Conservation (phyloP, 2,113 vertebrate species). For the Labeo rohita region DNA sequence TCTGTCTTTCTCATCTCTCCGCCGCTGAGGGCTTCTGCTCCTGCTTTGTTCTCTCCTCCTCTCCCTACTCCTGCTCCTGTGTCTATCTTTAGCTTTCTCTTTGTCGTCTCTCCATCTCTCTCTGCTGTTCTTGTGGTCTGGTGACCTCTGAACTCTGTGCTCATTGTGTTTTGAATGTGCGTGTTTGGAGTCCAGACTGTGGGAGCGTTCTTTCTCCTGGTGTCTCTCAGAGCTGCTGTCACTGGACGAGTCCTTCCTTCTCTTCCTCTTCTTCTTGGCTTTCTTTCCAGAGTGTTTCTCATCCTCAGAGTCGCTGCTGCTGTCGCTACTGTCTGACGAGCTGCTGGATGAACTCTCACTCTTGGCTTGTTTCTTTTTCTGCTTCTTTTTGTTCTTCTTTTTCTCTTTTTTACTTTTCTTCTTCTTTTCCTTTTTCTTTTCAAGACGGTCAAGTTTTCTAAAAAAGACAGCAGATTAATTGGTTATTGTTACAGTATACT, state of each 20-base stretch:
- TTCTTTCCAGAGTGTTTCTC: slow-evolving; percentile 64
- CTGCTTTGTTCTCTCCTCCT: slow-evolving; percentile 64
- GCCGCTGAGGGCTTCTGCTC: slow-evolving; percentile 71
- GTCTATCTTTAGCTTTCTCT: neutral
- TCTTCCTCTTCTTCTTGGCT: slow-evolving; percentile 77
- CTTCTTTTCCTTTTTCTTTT: slow-evolving; percentile 88
- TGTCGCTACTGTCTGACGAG: slow-evolving; percentile 70
- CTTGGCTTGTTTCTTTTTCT: slow-evolving; percentile 81
- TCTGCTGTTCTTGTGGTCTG: slow-evolving; percentile 4
- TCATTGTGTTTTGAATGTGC: slow-evolving; percentile 20
- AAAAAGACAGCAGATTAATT: slow-evolving; percentile 13
- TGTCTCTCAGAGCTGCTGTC: slow-evolving; percentile 76
- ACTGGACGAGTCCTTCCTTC: slow-evolving; percentile 80
- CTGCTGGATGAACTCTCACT: slow-evolving; percentile 71
- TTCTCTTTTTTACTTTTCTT: slow-evolving; percentile 80
- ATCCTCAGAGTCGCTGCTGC: slow-evolving; percentile 80
- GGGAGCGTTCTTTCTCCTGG: slow-evolving; percentile 72
- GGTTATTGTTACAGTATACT: neutral
- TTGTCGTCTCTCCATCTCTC: slow-evolving; percentile 41
- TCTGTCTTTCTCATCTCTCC: slow-evolving; percentile 59
- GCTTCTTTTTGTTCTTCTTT: slow-evolving; percentile 84
- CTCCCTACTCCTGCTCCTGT: slow-evolving; percentile 45
- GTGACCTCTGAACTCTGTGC: neutral
- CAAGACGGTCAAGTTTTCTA: slow-evolving; percentile 92
- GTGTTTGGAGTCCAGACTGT: slow-evolving; percentile 58